These are phyloP conservation scores for Spinus pinus DNA, from an alignment of 2,797 vertebrate species.

Conservation along the genomic window DNA sequence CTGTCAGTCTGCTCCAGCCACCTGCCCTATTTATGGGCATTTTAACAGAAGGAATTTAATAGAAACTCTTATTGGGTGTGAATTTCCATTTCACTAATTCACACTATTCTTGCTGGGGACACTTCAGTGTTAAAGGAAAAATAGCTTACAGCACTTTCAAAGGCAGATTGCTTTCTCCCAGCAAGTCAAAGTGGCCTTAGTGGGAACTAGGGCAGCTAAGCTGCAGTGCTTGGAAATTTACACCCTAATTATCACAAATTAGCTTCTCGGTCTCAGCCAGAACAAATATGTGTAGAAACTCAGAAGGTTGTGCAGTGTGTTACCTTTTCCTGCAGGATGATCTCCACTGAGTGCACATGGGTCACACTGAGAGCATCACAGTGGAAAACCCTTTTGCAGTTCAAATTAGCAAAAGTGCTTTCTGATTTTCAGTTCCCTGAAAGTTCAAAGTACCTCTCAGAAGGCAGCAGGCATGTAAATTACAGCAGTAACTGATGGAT, in stretches of 20 bases:
- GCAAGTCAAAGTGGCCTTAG: background rate
- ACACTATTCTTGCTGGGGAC: background rate
- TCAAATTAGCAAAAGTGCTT: background rate
- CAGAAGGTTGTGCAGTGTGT: background rate
- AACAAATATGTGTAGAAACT: background rate
- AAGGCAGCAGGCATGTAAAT: background rate
- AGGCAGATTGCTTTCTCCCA: background rate
- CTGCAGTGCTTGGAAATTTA: background rate
- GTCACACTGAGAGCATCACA: background rate
- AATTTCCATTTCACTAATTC: background rate
- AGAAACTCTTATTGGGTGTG: background rate
- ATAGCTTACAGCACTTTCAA: background rate
- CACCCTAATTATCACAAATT: slow-evolving; percentile 30
- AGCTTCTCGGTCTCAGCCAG: background rate
- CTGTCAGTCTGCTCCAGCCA: background rate
- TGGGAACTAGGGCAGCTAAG: slow-evolving; percentile 3
- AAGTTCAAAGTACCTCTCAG: background rate
- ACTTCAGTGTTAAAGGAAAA: background rate
- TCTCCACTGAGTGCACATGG: background rate
- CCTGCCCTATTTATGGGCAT: background rate
- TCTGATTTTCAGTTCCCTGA: background rate
- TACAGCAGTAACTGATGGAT: background rate
- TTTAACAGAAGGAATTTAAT: background rate
- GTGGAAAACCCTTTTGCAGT: background rate
- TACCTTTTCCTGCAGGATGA: background rate